Evolutionary conservation across 2,113 vertebrate species (phyloP).

Genomic region (Melanostigma gelatinosum): DNA sequence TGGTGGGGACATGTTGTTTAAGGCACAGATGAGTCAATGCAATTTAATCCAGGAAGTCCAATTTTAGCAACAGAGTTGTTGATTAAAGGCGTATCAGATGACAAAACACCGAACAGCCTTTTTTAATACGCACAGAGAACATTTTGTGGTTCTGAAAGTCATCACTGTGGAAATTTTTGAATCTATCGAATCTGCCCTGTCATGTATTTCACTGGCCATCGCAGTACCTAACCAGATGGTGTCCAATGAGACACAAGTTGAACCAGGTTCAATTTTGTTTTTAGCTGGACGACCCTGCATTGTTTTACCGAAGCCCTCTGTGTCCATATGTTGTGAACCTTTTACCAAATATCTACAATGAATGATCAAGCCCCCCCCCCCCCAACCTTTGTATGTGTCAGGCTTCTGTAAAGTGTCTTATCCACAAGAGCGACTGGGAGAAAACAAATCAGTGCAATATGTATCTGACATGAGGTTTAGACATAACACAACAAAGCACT

Average conservation of each 20-base stretch:
- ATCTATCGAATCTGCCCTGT: neutral
- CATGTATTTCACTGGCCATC: neutral
- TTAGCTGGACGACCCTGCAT: neutral
- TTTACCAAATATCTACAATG: neutral
- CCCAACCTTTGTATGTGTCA: neutral
- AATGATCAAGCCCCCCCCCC: neutral
- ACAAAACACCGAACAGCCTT: too few species aligned
- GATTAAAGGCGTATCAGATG: too few species aligned
- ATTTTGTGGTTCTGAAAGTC: neutral
- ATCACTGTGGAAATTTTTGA: neutral
- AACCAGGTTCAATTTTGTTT: neutral
- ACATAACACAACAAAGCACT: constrained; percentile 24
- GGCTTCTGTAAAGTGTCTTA: neutral
- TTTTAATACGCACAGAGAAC: neutral
- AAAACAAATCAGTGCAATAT: constrained; percentile 18
- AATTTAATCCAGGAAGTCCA: too few species aligned
- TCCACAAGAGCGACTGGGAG: neutral
- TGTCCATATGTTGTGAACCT: neutral
- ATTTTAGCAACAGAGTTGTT: too few species aligned
- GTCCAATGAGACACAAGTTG: neutral
- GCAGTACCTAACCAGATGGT: neutral
- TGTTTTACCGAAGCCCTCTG: neutral
- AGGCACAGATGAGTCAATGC: too few species aligned
- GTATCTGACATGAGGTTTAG: constrained; percentile 19
- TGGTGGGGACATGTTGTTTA: too few species aligned